Percentiles rank a stretch among this genome's conserved stretches.
Conservation (phyloP, 2,888 invertebrate genomes). For the Odontomyia ornata region DNA sequence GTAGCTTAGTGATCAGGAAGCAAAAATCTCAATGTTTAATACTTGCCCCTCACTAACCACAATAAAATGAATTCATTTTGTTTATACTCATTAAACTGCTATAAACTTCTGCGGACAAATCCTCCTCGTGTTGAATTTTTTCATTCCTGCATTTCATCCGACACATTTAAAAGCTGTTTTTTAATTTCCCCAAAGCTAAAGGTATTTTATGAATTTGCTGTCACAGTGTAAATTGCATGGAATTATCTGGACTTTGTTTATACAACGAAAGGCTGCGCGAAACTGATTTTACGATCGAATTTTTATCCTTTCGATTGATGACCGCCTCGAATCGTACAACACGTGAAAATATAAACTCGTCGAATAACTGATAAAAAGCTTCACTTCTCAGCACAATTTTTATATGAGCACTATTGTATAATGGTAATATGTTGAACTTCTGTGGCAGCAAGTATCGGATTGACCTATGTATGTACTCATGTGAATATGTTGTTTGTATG, state of each 20-base stretch:
- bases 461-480: background rate
- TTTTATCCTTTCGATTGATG: constrained; percentile 39
- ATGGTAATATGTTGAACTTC: background rate
- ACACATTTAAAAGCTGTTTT: constrained; percentile 24
- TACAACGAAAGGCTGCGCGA: constrained; percentile 35
- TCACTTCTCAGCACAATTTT: constrained; percentile 24
- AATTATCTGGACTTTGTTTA: constrained; percentile 50
- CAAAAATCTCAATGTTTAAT: background rate
- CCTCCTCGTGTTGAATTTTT: background rate
- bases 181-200: constrained; percentile 25
- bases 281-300: constrained; percentile 42
- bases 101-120: constrained; percentile 8
- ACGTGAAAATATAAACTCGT: constrained; percentile 23
- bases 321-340: constrained; percentile 24
- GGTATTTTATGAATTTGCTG: constrained; percentile 42
- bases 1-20: background rate
- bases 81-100: constrained; percentile 15
- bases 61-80: constrained; percentile 18
- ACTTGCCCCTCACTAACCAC: background rate
- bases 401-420: constrained; percentile 25
- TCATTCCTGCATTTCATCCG: background rate
- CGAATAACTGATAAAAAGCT: constrained; percentile 24
- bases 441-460: background rate
- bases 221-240: constrained; percentile 47
- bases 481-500: background rate